Evolutionary conservation across 1,140 invertebrate species (phyloP).

Genomic region (Tetramorium simillimum): DNA sequence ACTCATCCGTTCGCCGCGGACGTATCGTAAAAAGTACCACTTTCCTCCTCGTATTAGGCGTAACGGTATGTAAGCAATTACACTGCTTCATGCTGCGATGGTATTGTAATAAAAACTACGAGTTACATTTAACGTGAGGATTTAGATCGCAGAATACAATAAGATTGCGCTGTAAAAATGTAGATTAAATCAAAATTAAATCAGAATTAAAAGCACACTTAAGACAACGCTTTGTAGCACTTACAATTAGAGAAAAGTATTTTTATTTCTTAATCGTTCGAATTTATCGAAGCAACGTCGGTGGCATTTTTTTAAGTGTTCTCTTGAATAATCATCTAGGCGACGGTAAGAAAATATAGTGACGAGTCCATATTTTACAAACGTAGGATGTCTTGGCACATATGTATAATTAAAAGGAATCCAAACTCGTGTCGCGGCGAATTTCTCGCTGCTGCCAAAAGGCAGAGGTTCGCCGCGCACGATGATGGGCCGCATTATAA

Average conservation of each 20-base stretch:
- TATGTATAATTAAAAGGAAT: constrained; percentile 32
- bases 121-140: background rate
- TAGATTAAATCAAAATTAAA: background rate
- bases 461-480: constrained; percentile 9
- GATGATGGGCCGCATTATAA: constrained; percentile 34
- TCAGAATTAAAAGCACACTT: background rate
- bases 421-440: background rate
- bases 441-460: background rate
- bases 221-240: background rate
- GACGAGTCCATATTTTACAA: background rate
- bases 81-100: background rate
- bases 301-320: background rate
- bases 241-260: too few relatives aligned
- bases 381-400: background rate
- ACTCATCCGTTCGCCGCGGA: background rate
- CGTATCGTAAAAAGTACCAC: constrained; percentile 15
- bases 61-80: constrained; percentile 14
- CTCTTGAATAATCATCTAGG: background rate
- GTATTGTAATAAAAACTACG: background rate
- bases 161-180: background rate
- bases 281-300: background rate
- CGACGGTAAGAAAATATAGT: background rate
- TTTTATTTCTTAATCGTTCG: background rate
- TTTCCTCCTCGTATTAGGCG: constrained; percentile 9
- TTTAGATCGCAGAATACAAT: background rate